Conservation (phyloP, 1,140 invertebrate genomes). For the Drosophila nigrodunni region DNA sequence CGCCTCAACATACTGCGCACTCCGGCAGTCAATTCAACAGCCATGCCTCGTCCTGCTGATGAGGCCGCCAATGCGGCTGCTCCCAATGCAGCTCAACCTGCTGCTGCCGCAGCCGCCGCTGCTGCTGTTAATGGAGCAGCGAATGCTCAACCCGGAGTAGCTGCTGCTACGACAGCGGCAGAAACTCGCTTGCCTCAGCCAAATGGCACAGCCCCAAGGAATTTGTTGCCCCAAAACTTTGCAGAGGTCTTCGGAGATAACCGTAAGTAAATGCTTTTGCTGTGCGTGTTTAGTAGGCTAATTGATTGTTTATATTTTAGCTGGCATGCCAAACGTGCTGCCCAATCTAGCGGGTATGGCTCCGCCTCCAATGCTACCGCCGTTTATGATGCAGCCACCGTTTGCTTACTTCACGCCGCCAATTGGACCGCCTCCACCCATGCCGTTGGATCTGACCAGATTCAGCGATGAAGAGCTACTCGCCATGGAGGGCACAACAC, state of each 20-base stretch:
- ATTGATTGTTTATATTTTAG: constrained; percentile 10
- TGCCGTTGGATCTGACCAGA: constrained; percentile 90
- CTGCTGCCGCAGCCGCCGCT: constrained; percentile 52
- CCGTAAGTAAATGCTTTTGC: constrained; percentile 50
- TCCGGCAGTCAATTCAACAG: constrained; percentile 84
- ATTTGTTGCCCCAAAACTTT: constrained; percentile 46
- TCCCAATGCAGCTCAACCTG: constrained; percentile 32
- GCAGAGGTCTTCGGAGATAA: constrained; percentile 60
- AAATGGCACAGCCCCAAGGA: constrained; percentile 31
- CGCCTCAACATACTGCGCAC: constrained; percentile 96
- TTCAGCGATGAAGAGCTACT: constrained; percentile 93
- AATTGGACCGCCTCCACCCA: constrained; percentile 89
- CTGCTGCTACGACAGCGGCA: not conserved
- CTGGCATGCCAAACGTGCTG: constrained; percentile 43
- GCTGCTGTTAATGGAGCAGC: constrained; percentile 42
- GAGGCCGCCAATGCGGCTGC: constrained; percentile 68
- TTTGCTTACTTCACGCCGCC: constrained; percentile 86
- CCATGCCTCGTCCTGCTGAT: constrained; percentile 83
- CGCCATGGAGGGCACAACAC: constrained; percentile 94
- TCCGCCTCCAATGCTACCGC: constrained; percentile 74
- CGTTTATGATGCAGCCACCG: constrained; percentile 86
- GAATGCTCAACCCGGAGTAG: constrained; percentile 8
- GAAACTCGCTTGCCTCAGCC: constrained; percentile 30
- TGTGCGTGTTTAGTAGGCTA: not conserved
- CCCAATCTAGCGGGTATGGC: constrained; percentile 53